These are phyloP conservation scores for Lobophora halterata DNA, from an alignment of 2,888 invertebrate species.

Conservation along the genomic window DNA sequence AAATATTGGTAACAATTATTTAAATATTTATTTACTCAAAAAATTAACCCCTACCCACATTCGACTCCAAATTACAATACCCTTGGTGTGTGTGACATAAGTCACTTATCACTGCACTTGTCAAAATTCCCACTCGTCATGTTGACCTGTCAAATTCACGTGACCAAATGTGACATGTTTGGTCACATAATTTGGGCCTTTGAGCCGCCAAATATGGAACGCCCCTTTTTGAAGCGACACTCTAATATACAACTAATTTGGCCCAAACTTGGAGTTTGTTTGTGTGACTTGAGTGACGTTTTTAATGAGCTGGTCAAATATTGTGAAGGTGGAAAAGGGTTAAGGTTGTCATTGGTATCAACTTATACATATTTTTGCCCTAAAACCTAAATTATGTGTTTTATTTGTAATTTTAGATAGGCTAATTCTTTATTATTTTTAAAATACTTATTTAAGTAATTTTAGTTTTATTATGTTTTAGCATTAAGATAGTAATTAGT, in stretches of 20 bases:
- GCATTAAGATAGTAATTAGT: no score
- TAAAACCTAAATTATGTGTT: no score
- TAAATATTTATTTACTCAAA: not conserved
- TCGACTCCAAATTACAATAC: constrained; percentile 10
- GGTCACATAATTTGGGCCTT: constrained; percentile 55
- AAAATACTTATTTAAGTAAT: no score
- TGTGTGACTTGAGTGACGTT: constrained; percentile 37
- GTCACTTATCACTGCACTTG: constrained; percentile 30
- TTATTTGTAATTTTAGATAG: no score
- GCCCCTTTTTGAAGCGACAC: constrained; percentile 55
- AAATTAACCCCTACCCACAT: constrained; percentile 10
- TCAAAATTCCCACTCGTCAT: constrained; percentile 26
- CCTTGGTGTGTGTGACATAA: constrained; percentile 28
- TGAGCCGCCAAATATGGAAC: constrained; percentile 53
- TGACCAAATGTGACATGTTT: constrained; percentile 61
- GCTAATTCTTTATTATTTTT: no score
- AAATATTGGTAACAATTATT: no score
- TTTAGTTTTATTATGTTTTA: no score
- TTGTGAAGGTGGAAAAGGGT: constrained; percentile 1
- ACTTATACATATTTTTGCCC: no score
- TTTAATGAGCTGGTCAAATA: constrained; percentile 15
- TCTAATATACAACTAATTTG: constrained; percentile 58
- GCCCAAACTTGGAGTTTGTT: constrained; percentile 38
- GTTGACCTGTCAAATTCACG: constrained; percentile 43
- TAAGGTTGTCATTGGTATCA: not conserved